These are phyloP conservation scores for Lanius collurio DNA, from an alignment of 2,113 vertebrate genomes.

Conservation along the genomic window DNA sequence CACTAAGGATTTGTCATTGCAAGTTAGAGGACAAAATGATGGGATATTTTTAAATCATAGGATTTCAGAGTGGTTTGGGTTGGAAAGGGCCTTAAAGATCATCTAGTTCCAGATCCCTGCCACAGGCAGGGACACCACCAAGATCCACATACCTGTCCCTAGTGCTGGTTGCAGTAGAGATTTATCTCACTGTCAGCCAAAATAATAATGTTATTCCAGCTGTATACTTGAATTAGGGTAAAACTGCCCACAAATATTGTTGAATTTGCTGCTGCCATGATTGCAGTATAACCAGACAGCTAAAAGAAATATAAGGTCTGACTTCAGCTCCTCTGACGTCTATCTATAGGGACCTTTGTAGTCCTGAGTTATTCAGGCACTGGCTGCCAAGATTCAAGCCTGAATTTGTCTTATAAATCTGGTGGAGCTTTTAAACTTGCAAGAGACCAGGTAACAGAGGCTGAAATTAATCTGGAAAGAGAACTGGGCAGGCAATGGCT, in stretches of 20 bases:
- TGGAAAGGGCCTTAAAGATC: neutral
- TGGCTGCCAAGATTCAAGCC: neutral
- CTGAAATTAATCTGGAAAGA: neutral
- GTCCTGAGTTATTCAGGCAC: neutral
- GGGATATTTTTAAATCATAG: neutral
- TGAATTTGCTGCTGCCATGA: neutral
- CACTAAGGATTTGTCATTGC: neutral
- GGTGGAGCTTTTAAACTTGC: neutral
- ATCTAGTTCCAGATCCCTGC: neutral
- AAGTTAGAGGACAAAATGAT: neutral
- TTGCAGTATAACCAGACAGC: neutral
- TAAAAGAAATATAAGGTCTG: neutral
- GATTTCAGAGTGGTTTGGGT: neutral
- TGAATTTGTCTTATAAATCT: neutral
- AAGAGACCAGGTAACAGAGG: neutral
- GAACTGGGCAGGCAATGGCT: neutral
- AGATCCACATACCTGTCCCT: neutral
- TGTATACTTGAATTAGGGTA: neutral
- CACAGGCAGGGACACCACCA: neutral
- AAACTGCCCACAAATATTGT: accelerated
- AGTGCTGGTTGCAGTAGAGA: neutral
- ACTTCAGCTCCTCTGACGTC: neutral
- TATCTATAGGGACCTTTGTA: neutral
- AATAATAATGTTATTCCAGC: neutral
- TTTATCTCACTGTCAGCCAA: neutral